Evolutionary conservation across 1,140 invertebrate species (phyloP).

Genomic region (Drosophila eugracilis): DNA sequence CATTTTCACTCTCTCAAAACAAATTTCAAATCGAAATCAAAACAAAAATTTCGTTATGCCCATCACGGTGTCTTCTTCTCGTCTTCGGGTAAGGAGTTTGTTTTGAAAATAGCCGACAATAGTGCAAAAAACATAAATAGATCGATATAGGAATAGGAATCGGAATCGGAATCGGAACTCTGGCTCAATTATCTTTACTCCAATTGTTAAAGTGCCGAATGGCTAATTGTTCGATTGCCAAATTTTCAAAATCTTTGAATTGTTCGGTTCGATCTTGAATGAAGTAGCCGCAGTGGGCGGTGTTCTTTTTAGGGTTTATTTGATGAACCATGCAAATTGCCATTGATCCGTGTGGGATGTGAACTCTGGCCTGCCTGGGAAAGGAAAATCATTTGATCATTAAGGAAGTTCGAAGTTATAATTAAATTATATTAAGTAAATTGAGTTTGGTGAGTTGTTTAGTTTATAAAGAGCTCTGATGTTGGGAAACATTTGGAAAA

Average conservation of each 20-base stretch:
- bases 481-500: no score
- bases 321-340: conserved; percentile 20
- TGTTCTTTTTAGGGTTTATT: neutral
- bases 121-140: neutral
- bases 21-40: conserved; percentile 74
- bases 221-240: conserved; percentile 7
- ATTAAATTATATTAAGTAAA: no score
- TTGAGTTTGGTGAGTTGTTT: no score
- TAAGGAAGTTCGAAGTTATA: neutral
- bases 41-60: conserved; percentile 71
- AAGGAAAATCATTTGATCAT: neutral
- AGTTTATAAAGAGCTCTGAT: no score
- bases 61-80: conserved; percentile 44
- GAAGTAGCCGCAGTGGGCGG: conserved; percentile 36
- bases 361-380: neutral
- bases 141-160: neutral
- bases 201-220: conserved; percentile 25
- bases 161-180: conserved; percentile 8
- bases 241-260: neutral
- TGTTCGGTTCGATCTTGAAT: conserved; percentile 33
- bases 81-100: conserved; percentile 15
- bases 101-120: conserved; percentile 56
- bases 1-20: conserved; percentile 42
- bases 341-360: neutral
- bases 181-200: conserved; percentile 21